Evolutionary conservation across 2,113 vertebrate genomes (phyloP), one percentile per base, ranked within the genome.

Genomic region (Coregonus clupeaformis): DNA sequence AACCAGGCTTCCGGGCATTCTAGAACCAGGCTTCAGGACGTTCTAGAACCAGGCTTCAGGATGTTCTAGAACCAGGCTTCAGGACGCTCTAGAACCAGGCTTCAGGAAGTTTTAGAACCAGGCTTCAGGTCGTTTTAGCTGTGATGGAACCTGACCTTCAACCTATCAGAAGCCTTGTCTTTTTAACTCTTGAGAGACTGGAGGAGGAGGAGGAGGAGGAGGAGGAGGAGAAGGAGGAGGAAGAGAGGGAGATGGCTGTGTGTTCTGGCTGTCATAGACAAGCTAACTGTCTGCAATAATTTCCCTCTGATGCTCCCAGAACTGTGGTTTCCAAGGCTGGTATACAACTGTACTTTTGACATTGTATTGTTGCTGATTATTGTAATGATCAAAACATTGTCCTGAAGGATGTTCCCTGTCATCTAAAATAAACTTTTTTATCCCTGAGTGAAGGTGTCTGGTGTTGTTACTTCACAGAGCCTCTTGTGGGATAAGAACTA

Each of bases 211-310:
- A 89, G 83, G 45, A 47, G 49, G 49, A 55, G 0, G 49, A 55
- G 18, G 16, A 18, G 7, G 6, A 22, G 1, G 52, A 85, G 85
- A n/a, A n/a, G n/a, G n/a, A n/a, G n/a, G n/a, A n/a, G n/a, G n/a
- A n/a, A n/a, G n/a, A n/a, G n/a, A n/a, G n/a, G n/a, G n/a, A 73
- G 69, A 78, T 83, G 84, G 80, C 69, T 72, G 83, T 79, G 82
- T 88, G 81, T 84, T 83, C 76, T 91, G 76, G 87, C 84, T 86
- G 79, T 87, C 74, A 67, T 67, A 85, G 74, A 60, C 82, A 85
- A 86, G 77, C 79, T 80, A 86, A 81, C 27, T 90, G 86, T n/a
- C n/a, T 91, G 91, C 91, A 92, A 92, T 93, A 92, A 92, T 80
- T 83, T 78, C 83, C 83, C 72, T 22, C 77, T 60, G 77, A 70